Conservation (phyloP, 1,140 invertebrate genomes). For the Heliconius melpomene region DNA sequence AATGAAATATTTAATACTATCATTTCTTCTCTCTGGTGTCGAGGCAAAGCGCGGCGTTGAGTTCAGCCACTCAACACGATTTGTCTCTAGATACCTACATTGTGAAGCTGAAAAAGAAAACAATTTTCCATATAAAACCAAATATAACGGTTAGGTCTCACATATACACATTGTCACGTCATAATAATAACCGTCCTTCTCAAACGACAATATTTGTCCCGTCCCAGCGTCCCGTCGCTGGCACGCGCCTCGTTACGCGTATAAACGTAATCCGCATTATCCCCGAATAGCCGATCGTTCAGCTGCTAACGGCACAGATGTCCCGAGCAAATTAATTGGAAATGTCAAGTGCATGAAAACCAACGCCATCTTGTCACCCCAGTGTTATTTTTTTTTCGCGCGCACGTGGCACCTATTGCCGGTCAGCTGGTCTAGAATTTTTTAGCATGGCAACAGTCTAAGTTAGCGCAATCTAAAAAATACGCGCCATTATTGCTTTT, state of each 20-base stretch:
- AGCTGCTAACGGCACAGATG: slow-evolving; percentile 79
- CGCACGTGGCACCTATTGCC: slow-evolving; percentile 70
- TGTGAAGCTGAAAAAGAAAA: background rate
- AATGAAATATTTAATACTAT: no score
- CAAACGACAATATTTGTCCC: slow-evolving; percentile 47
- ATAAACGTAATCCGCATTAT: slow-evolving; percentile 70
- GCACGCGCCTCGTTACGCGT: slow-evolving; percentile 51
- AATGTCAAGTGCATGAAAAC: slow-evolving; percentile 78
- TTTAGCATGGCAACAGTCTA: slow-evolving; percentile 45
- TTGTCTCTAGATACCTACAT: no score
- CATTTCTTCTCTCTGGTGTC: no score
- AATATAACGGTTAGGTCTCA: background rate
- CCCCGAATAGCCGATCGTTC: slow-evolving; percentile 65
- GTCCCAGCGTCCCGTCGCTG: slow-evolving; percentile 39
- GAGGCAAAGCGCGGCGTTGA: no score
- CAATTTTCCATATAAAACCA: background rate
- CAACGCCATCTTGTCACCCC: slow-evolving; percentile 71
- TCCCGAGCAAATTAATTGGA: slow-evolving; percentile 79
- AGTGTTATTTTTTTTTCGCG: slow-evolving; percentile 61
- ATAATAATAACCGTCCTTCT: slow-evolving; percentile 17
- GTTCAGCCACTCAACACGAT: no score
- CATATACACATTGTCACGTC: background rate
- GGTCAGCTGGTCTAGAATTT: slow-evolving; percentile 72
- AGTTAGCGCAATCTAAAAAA: no score
- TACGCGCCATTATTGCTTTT: no score